Evolutionary conservation across 2,888 invertebrate species (phyloP).

Genomic region (Spodoptera exigua): DNA sequence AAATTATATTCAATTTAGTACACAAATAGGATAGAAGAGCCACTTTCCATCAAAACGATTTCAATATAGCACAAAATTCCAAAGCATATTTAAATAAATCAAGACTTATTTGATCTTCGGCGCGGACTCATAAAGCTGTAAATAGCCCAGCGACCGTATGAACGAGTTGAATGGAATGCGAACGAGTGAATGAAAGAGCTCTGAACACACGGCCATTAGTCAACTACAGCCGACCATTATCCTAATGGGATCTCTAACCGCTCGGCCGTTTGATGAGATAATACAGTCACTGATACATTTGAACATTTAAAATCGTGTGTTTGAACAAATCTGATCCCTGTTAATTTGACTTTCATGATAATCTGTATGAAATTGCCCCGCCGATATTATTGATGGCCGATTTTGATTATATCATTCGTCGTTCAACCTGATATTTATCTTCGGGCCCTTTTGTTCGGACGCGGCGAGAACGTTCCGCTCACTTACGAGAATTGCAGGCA

Average conservation of each 20-base stretch:
- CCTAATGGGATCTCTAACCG: constrained; percentile 82
- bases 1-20: constrained; percentile 8
- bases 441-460: constrained; percentile 29
- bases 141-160: constrained; percentile 66
- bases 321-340: constrained; percentile 51
- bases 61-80: constrained; percentile 45
- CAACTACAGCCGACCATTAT: constrained; percentile 79
- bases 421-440: constrained; percentile 40
- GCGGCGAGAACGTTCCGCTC: constrained; percentile 24
- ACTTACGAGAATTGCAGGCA: constrained; percentile 46
- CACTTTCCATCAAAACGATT: constrained; percentile 50
- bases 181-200: constrained; percentile 76
- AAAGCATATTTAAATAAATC: constrained; percentile 55
- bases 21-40: constrained; percentile 26
- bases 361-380: constrained; percentile 37
- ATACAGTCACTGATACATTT: constrained; percentile 58
- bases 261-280: constrained; percentile 70
- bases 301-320: constrained; percentile 52
- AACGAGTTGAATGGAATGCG: constrained; percentile 72
- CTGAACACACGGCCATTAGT: constrained; percentile 75
- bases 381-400: constrained; percentile 45
- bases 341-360: constrained; percentile 53
- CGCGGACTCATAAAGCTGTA: constrained; percentile 57
- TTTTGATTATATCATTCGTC: constrained; percentile 36
- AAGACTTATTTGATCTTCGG: constrained; percentile 59